Evolutionary conservation across 2,797 vertebrate genomes (phyloP).

Genomic region (Momotus momota): DNA sequence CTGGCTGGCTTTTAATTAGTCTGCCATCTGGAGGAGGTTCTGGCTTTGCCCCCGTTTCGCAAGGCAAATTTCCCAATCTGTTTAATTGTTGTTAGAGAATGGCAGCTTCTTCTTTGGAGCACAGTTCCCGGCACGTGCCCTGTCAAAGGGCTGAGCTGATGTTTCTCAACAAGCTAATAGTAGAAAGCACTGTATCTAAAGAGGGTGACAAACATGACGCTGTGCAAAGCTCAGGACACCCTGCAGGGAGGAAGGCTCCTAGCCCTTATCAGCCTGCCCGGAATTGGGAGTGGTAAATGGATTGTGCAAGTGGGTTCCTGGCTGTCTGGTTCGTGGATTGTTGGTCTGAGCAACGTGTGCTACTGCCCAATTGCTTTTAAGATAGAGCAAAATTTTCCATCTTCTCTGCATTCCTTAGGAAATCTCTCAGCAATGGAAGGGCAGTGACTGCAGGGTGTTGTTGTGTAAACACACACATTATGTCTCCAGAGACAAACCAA

Average conservation of each 20-base stretch:
- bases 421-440: constrained; percentile 92
- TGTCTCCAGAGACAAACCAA: constrained; percentile 79
- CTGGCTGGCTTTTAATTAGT: not conserved
- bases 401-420: constrained; percentile 79
- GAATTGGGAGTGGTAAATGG: not conserved
- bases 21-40: not conserved
- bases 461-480: constrained; percentile 94
- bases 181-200: not conserved
- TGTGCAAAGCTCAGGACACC: not conserved
- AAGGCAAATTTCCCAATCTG: not conserved
- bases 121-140: not conserved
- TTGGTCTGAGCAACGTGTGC: not conserved
- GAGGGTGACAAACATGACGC: not conserved
- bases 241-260: not conserved
- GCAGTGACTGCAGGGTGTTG: constrained; percentile 96
- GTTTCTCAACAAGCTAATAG: not conserved
- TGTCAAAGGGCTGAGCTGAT: not conserved
- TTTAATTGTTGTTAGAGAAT: not conserved
- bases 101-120: not conserved
- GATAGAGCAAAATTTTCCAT: no score
- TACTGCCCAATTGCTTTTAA: not conserved
- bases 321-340: not conserved
- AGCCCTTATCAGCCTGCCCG: not conserved
- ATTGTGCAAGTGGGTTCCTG: not conserved
- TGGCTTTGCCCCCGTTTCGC: not conserved